A percentile compares a stretch with the other conserved stretches of the same genome.
phyloP scores from a whole-genome alignment of 1,140 invertebrate genomes.

The Camponotus floridanus region DNA sequence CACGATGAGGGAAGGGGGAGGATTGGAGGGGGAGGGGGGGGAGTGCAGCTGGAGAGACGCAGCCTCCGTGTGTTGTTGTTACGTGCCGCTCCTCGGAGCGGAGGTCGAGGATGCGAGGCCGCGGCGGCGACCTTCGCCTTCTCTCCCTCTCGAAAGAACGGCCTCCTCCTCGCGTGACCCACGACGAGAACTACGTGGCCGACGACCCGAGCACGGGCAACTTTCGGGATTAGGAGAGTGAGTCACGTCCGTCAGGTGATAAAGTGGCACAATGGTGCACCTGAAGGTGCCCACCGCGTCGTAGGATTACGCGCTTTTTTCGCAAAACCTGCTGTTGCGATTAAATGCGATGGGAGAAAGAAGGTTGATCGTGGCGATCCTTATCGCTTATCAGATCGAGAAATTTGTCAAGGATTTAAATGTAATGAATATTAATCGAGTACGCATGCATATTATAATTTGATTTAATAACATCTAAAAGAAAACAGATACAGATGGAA shows the following conservation, averaged over 20 bases:
- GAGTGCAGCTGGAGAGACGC: slow-evolving; percentile 79
- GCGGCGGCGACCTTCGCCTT: slow-evolving; percentile 55
- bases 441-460: background rate
- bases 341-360: background rate
- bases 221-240: slow-evolving; percentile 24
- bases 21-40: background rate
- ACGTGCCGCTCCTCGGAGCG: slow-evolving; percentile 16
- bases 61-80: slow-evolving; percentile 19
- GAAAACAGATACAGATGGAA: no score
- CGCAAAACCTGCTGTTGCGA: background rate
- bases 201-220: slow-evolving; percentile 53
- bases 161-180: slow-evolving; percentile 39
- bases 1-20: no score
- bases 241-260: slow-evolving; percentile 72
- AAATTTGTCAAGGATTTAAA: slow-evolving; percentile 2
- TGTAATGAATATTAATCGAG: background rate
- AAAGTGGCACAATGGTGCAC: slow-evolving; percentile 66
- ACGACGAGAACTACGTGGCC: slow-evolving; percentile 38
- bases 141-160: slow-evolving; percentile 2
- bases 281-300: slow-evolving; percentile 41
- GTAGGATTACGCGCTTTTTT: slow-evolving; percentile 27
- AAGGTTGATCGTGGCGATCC: background rate
- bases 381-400: background rate
- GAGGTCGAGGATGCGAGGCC: slow-evolving; percentile 52
- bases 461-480: background rate